A percentile compares a stretch with the other conserved stretches of the same genome.
These are phyloP conservation scores for Eubucco bourcierii DNA, from an alignment of 2,113 vertebrate genomes.

Conservation along the genomic window DNA sequence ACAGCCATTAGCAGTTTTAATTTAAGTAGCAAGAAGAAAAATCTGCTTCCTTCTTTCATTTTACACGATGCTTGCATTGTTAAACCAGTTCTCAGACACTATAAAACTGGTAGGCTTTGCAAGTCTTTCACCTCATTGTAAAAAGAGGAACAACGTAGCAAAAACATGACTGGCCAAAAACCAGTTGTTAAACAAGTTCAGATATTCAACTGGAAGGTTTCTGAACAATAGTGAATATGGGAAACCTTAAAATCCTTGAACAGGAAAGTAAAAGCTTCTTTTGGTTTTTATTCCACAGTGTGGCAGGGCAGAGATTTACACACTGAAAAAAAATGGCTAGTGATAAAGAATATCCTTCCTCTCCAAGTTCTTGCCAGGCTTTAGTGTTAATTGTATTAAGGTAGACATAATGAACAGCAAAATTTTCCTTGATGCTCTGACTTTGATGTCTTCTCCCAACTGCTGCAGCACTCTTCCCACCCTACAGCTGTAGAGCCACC, in stretches of 20 bases:
- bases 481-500: background rate
- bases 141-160: background rate
- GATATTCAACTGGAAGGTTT: background rate
- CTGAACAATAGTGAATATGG: background rate
- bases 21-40: background rate
- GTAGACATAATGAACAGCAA: background rate
- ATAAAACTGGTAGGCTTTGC: background rate
- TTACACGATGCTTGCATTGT: rapidly evolving
- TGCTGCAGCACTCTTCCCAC: background rate
- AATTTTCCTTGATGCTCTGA: background rate
- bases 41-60: background rate
- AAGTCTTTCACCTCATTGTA: background rate
- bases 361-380: background rate
- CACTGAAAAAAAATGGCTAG: background rate
- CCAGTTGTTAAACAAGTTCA: background rate
- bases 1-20: background rate
- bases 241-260: background rate
- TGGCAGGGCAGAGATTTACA: background rate
- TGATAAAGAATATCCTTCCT: background rate
- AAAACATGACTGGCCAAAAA: background rate
- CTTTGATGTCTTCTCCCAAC: background rate
- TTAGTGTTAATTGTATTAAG: background rate
- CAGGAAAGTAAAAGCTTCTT: background rate
- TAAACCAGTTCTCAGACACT: background rate
- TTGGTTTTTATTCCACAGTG: background rate